phyloP scores from a whole-genome alignment of 2,797 vertebrate genomes.

The Aplochiton taeniatus region DNA sequence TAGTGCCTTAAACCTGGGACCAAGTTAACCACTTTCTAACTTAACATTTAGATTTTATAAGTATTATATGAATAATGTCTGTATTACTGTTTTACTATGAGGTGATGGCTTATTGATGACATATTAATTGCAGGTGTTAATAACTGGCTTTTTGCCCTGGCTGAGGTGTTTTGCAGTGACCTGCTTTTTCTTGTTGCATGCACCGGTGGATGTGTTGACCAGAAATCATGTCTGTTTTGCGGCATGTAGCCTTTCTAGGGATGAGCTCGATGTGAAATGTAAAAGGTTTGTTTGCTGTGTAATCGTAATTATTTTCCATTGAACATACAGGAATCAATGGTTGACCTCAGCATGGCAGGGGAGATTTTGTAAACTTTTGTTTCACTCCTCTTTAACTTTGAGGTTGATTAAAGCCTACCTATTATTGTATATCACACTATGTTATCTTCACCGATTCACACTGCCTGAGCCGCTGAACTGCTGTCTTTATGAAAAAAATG shows the following conservation, averaged over 20 bases:
- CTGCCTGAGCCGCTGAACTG: slow-evolving; percentile 48
- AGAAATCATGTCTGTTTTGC: background rate
- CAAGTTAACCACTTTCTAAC: slow-evolving; percentile 12
- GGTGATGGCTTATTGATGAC: slow-evolving; percentile 31
- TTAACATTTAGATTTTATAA: slow-evolving; percentile 12
- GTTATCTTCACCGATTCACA: slow-evolving; percentile 34
- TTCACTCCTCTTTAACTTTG: no score
- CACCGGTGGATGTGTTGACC: slow-evolving; percentile 2
- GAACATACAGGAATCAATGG: no score
- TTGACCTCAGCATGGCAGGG: no score
- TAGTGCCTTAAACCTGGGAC: slow-evolving; percentile 69
- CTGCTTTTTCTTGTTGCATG: background rate
- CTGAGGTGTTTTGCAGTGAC: slow-evolving; percentile 30
- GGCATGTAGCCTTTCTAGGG: background rate
- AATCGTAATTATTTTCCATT: no score
- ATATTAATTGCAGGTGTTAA: slow-evolving; percentile 21
- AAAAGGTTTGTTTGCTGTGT: background rate
- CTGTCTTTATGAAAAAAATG: slow-evolving; percentile 28
- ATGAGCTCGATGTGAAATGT: background rate
- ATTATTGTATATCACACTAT: no score
- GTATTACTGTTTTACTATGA: slow-evolving; percentile 36
- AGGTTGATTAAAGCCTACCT: no score
- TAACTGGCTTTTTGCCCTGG: slow-evolving; percentile 20
- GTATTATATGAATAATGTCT: slow-evolving; percentile 11
- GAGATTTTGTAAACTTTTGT: no score